These are phyloP conservation scores for Dermochelys coriacea DNA, from an alignment of 2,797 vertebrate species.

Conservation along the genomic window DNA sequence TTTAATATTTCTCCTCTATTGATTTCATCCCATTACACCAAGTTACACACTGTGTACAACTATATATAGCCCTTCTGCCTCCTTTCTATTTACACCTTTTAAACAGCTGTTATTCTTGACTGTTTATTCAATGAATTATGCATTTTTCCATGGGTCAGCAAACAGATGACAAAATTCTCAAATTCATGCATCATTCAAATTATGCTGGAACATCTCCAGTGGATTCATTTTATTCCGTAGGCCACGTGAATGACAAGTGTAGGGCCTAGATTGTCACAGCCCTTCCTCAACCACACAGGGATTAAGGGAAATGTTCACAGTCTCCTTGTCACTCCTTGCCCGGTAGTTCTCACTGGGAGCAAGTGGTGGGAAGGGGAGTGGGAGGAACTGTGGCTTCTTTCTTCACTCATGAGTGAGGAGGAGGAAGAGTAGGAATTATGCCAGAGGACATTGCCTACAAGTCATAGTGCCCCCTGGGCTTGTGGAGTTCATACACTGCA, in stretches of 20 bases:
- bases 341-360: fast-evolving
- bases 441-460: not conserved
- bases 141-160: slow-evolving; percentile 67
- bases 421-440: not conserved
- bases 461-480: not conserved
- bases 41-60: slow-evolving; percentile 12
- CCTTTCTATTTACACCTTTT: slow-evolving; percentile 44
- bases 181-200: slow-evolving; percentile 73
- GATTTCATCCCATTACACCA: not conserved
- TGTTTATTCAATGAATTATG: slow-evolving; percentile 63
- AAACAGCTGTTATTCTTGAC: slow-evolving; percentile 67
- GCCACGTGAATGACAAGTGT: slow-evolving; percentile 4
- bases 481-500: not conserved
- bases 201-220: slow-evolving; percentile 53
- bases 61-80: slow-evolving; percentile 33
- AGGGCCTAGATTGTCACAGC: too few species aligned
- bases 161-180: slow-evolving; percentile 72
- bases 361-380: not conserved
- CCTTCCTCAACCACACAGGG: not conserved
- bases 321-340: not conserved
- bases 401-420: not conserved
- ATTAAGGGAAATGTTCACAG: not conserved
- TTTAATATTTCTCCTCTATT: not conserved
- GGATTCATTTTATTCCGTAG: not conserved
- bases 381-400: not conserved